phyloP scores from a whole-genome alignment of 2,113 vertebrate species.

The Apus apus region DNA sequence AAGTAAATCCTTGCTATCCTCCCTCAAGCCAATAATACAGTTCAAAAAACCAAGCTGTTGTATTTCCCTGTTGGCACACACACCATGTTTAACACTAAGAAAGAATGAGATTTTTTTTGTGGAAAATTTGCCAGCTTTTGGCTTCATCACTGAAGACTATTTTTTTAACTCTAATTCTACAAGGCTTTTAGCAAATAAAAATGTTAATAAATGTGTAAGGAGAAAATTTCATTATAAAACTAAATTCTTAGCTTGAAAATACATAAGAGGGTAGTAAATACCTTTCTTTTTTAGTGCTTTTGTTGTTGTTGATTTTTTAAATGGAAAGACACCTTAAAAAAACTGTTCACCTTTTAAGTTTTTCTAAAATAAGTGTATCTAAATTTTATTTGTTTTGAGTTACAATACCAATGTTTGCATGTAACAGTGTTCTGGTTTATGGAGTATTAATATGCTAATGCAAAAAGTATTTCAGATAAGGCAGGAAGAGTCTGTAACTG shows the following conservation, averaged over 20 bases:
- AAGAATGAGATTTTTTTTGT: neutral
- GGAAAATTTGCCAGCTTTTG: neutral
- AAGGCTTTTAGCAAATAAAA: neutral
- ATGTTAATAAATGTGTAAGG: neutral
- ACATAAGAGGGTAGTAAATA: rapidly evolving
- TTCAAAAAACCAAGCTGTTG: neutral
- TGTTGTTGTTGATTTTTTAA: neutral
- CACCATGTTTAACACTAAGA: neutral
- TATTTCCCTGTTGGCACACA: neutral
- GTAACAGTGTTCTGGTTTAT: neutral
- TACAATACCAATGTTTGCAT: neutral
- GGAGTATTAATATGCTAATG: neutral
- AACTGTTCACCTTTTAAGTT: neutral
- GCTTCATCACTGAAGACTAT: neutral
- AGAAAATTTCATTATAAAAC: neutral
- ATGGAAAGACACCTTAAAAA: neutral
- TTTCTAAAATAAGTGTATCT: neutral
- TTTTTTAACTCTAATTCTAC: neutral
- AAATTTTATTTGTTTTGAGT: neutral
- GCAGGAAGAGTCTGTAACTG: neutral
- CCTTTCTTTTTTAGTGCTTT: neutral
- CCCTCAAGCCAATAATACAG: neutral
- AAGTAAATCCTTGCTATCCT: neutral
- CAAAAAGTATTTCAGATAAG: neutral
- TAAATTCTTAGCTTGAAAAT: neutral